Base-by-base conservation (phyloP, 2,797 vertebrate species). In the Euthynnus affinis region DNA sequence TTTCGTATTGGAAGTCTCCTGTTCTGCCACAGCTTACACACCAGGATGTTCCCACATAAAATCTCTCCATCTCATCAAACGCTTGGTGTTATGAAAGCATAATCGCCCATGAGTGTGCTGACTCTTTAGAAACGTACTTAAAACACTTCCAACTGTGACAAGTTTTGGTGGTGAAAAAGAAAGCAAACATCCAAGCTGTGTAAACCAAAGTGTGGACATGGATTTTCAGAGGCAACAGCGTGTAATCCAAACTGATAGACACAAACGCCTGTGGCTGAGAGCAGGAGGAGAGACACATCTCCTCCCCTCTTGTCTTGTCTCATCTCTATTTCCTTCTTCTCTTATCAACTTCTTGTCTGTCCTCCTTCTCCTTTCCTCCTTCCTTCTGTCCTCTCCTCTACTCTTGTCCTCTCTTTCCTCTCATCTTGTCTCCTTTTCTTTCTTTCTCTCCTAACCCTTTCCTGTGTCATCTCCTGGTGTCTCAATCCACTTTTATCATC, bases 161-260 rank as follows among this genome's bases (percentile, higher is more conserved):
- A 5, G 72, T 74, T 80, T 74, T 66, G 51, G 48, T 59, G 64
- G 67, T 62, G 29, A 84, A 87, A 29, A 83, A 72, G 67, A 76
- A 74, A 78, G 73, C 61, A 90, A 86, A 85, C 86, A 85, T 51
- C 63, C 71, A 69, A 63, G 79, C 84, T 70, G 81, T 70, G 87
- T 78, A 88, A 84, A 80, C 49, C 74, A 68, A 56, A 81, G 73
- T 46, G 76, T 62, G 81, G 87, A 81, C 80, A 79, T 17, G 71
- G 80, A 87, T 81, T 86, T 85, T 83, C 78, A 58, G 71, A 82
- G 52, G 71, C 73, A 73, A 53, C 59, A 29, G 80, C 78, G 85
- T 84, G 69, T 85, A 90, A 85, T 88, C 78, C 77, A 82, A 78
- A 87, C 68, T 80, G 87, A 88, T 69, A 78, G 74, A 89, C 85